Conservation (phyloP, 2,113 vertebrate genomes). For the Leiothrix lutea region DNA sequence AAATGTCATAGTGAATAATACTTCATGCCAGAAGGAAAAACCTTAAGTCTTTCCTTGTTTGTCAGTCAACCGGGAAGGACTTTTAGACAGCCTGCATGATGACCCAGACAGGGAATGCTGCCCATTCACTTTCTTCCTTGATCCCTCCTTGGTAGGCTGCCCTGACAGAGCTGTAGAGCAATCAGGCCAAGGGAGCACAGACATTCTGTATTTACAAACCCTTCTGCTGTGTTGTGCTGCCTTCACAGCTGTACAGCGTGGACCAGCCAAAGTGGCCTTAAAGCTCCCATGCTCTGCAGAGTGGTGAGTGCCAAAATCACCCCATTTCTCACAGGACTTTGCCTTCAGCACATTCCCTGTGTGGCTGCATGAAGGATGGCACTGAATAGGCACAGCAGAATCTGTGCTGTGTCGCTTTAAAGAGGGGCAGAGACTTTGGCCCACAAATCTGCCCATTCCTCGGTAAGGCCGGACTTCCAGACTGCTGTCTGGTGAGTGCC, state of each 20-base stretch:
- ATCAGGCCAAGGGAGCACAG: not conserved
- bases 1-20: not conserved
- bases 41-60: not conserved
- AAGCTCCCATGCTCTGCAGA: not conserved
- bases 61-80: not conserved
- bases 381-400: not conserved
- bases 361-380: not conserved
- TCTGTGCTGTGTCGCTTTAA: rapidly evolving
- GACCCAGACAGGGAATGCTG: not conserved
- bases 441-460: not conserved
- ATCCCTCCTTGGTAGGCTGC: not conserved
- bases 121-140: not conserved
- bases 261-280: not conserved
- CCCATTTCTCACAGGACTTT: not conserved
- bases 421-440: rapidly evolving
- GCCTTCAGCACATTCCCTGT: not conserved
- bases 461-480: not conserved
- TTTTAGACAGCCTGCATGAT: not conserved
- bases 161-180: not conserved
- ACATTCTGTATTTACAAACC: not conserved
- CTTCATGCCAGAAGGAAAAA: not conserved
- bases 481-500: not conserved
- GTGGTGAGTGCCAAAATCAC: not conserved
- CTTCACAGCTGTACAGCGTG: not conserved
- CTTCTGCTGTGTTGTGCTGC: not conserved